A percentile compares a stretch with the other conserved stretches of the same genome.
phyloP scores from a whole-genome alignment of 2,113 vertebrate species.

The Rallus limicola region DNA sequence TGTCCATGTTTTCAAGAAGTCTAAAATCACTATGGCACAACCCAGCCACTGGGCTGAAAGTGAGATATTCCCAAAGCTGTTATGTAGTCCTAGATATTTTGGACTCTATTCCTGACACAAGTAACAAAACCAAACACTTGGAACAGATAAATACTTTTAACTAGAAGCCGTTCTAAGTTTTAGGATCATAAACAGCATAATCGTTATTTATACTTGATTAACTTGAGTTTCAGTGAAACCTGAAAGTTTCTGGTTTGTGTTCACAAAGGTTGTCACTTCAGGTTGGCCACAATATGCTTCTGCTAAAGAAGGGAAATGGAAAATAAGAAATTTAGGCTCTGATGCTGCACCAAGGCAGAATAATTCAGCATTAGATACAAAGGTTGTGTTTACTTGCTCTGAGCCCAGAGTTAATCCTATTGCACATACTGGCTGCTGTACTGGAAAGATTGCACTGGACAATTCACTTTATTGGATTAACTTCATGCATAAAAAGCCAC shows the following conservation, averaged over 20 bases:
- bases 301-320: conserved; percentile 1
- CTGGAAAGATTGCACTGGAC: background rate
- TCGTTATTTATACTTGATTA: background rate
- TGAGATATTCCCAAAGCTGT: conserved; percentile 61
- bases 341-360: background rate
- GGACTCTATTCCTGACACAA: background rate
- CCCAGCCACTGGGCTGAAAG: conserved; percentile 14
- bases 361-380: background rate
- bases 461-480: conserved; percentile 38
- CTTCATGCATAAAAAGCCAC: background rate
- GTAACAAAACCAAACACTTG: conserved; percentile 53
- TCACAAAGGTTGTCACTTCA: background rate
- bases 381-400: background rate
- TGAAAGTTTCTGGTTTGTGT: background rate
- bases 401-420: conserved; percentile 8
- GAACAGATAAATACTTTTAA: background rate
- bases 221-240: background rate
- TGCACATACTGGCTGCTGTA: background rate
- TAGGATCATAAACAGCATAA: conserved; percentile 10
- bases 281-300: background rate
- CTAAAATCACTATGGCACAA: background rate
- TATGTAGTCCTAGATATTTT: conserved; percentile 29
- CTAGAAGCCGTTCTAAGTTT: background rate
- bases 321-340: background rate
- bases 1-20: background rate